Conservation (phyloP, 2,113 vertebrate species). For the Gymnobelideus leadbeateri region DNA sequence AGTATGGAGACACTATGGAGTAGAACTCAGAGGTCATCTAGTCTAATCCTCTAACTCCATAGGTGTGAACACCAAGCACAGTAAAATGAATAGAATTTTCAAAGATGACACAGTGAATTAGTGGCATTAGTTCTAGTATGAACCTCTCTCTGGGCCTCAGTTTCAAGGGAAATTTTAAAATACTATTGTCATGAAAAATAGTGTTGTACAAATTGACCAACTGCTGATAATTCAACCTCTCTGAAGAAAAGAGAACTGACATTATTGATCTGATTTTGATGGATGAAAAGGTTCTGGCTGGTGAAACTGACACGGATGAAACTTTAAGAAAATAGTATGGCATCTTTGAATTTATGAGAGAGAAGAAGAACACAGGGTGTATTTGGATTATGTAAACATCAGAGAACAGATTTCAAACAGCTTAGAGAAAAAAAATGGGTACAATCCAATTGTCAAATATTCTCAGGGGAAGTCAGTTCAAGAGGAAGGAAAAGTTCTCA, state of each 20-base stretch:
- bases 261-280: neutral
- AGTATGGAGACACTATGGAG: neutral
- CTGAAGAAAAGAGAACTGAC: neutral
- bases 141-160: neutral
- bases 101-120: neutral
- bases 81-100: neutral
- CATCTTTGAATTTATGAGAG: neutral
- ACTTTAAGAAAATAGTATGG: neutral
- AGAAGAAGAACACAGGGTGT: neutral
- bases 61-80: neutral
- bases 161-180: slow-evolving; percentile 2
- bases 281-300: neutral
- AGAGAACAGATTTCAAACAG: neutral
- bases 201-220: neutral
- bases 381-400: neutral
- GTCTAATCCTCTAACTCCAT: neutral
- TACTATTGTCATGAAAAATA: neutral
- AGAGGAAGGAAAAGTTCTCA: neutral
- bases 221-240: neutral
- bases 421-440: neutral
- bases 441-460: neutral
- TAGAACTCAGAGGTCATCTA: neutral
- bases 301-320: neutral
- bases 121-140: neutral
- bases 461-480: neutral